A percentile compares a stretch with the other conserved stretches of the same genome.
Evolutionary conservation across 2,888 invertebrate genomes (phyloP).

Genomic region (Papilio gigon): DNA sequence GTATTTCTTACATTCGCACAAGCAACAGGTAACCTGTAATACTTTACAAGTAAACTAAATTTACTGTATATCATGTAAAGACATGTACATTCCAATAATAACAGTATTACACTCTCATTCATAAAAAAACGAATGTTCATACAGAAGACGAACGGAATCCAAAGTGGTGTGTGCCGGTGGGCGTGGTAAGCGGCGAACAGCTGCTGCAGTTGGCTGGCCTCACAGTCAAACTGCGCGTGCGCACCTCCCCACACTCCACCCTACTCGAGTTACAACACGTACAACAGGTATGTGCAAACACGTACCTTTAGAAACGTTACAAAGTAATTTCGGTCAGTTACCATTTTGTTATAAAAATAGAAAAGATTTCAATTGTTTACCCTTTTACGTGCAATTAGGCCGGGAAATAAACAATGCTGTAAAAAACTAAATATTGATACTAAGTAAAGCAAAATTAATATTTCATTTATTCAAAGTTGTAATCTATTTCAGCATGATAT

Average conservation of each 20-base stretch:
- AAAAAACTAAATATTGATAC: neutral
- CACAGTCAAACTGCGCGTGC: conserved; percentile 66
- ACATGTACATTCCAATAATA: too few relatives aligned
- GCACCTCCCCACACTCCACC: conserved; percentile 65
- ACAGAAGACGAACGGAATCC: conserved; percentile 49
- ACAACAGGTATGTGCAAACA: conserved; percentile 58
- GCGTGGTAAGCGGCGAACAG: conserved; percentile 66
- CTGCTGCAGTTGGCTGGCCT: conserved; percentile 59
- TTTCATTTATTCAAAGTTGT: too few relatives aligned
- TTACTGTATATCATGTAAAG: too few relatives aligned
- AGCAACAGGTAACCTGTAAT: conserved; percentile 19
- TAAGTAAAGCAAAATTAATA: neutral
- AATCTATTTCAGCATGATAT: conserved; percentile 84
- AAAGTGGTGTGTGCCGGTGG: conserved; percentile 64
- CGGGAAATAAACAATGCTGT: neutral
- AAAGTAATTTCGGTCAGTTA: too few relatives aligned
- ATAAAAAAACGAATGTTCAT: neutral
- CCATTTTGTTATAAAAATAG: too few relatives aligned
- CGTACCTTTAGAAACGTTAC: too few relatives aligned
- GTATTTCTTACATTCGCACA: conserved; percentile 58
- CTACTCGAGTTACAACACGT: conserved; percentile 64
- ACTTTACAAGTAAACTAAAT: too few relatives aligned
- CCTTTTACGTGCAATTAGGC: neutral
- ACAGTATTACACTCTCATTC: too few relatives aligned
- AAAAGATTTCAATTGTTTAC: too few relatives aligned